A percentile compares a stretch with the other conserved stretches of the same genome.
phyloP scores from a whole-genome alignment of 2,113 vertebrate genomes.

The Oncorhynchus clarkii region DNA sequence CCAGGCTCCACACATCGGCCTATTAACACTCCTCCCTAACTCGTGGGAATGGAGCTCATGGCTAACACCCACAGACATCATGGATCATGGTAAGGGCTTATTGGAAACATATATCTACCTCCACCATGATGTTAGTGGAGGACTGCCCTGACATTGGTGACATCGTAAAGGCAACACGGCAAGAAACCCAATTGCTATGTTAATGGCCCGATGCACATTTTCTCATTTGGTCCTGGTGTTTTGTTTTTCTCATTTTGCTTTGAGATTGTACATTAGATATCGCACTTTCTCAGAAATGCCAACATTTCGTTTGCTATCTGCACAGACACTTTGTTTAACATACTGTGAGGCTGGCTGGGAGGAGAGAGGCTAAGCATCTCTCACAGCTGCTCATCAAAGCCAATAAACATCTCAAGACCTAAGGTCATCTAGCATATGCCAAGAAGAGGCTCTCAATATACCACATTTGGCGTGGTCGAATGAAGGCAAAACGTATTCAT shows the following conservation, averaged over 20 bases:
- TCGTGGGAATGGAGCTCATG: no score
- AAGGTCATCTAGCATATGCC: neutral
- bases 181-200: slow-evolving; percentile 4
- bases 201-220: neutral
- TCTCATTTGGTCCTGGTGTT: neutral
- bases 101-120: neutral
- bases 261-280: neutral
- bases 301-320: no score
- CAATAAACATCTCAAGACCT: neutral
- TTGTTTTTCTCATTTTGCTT: neutral
- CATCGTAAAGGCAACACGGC: neutral
- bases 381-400: neutral
- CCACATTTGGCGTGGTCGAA: slow-evolving; percentile 27
- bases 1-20: slow-evolving; percentile 3
- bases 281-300: neutral
- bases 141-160: neutral
- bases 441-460: slow-evolving; percentile 29
- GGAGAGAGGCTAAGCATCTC: neutral
- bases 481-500: slow-evolving; percentile 2
- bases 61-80: neutral
- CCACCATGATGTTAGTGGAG: neutral
- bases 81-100: neutral
- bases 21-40: slow-evolving; percentile 16
- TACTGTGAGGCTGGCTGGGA: neutral
- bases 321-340: neutral